These are phyloP conservation scores for Drosophila kikkawai DNA, from an alignment of 1,140 invertebrate species.

Conservation along the genomic window DNA sequence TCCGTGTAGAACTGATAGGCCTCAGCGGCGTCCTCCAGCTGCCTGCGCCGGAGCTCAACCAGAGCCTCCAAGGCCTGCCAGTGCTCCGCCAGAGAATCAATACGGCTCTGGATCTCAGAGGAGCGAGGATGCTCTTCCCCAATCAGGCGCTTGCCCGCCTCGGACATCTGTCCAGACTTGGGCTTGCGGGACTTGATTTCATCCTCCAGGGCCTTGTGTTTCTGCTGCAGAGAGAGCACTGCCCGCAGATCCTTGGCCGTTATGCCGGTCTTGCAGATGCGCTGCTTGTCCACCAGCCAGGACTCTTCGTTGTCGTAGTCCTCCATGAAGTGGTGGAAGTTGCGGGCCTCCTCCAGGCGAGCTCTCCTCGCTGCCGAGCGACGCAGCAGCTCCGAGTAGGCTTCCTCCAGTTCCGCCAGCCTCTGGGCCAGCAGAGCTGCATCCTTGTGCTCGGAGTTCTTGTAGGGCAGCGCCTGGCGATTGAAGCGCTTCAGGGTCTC, in stretches of 20 bases:
- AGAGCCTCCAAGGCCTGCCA: slow-evolving; percentile 95
- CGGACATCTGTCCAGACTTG: slow-evolving; percentile 92
- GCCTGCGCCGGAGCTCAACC: slow-evolving; percentile 92
- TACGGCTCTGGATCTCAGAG: slow-evolving; percentile 91
- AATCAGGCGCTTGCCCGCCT: slow-evolving; percentile 91
- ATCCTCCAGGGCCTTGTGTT: slow-evolving; percentile 96
- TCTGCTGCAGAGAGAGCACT: slow-evolving; percentile 95
- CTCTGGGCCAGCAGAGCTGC: slow-evolving; percentile 89
- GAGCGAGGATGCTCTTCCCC: slow-evolving; percentile 91
- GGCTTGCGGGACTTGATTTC: slow-evolving; percentile 95
- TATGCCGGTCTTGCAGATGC: slow-evolving; percentile 95
- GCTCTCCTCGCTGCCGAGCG: slow-evolving; percentile 90
- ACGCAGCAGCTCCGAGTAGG: slow-evolving; percentile 89
- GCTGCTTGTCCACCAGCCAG: slow-evolving; percentile 96
- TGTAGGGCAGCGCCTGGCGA: slow-evolving; percentile 88
- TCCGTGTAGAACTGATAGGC: slow-evolving; percentile 98
- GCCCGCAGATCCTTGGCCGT: slow-evolving; percentile 96
- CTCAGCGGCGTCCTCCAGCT: slow-evolving; percentile 96
- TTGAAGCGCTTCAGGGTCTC: slow-evolving; percentile 92
- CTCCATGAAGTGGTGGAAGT: slow-evolving; percentile 97
- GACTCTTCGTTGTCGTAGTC: slow-evolving; percentile 97
- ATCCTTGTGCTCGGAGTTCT: slow-evolving; percentile 87
- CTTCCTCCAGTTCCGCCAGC: slow-evolving; percentile 89
- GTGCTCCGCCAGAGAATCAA: slow-evolving; percentile 92
- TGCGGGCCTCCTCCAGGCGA: slow-evolving; percentile 94